A percentile compares a stretch with the other conserved stretches of the same genome.
These are phyloP conservation scores for Gopherus flavomarginatus DNA, from an alignment of 2,113 vertebrate species.

Conservation along the genomic window DNA sequence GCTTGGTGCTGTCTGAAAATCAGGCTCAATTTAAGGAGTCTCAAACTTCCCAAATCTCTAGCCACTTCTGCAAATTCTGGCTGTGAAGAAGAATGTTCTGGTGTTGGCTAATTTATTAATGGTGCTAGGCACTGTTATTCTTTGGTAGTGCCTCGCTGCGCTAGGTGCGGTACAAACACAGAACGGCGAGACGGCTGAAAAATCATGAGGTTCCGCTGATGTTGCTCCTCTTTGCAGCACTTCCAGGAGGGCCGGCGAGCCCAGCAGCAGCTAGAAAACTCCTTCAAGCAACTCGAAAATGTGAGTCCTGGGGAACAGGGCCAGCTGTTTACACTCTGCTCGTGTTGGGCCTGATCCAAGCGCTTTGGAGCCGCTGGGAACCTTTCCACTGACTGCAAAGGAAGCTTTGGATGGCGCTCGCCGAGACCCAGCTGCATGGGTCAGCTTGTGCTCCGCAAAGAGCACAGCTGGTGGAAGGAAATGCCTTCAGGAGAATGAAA, in stretches of 20 bases:
- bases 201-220: neutral
- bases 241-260: slow-evolving; percentile 88
- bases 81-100: neutral
- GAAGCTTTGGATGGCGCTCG: neutral
- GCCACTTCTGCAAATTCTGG: neutral
- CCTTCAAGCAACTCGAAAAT: slow-evolving; percentile 89
- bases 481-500: neutral
- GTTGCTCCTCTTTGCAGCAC: slow-evolving; percentile 78
- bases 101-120: neutral
- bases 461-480: neutral
- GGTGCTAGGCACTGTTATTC: neutral
- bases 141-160: neutral
- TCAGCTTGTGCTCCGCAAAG: neutral
- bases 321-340: neutral
- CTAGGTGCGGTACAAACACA: neutral
- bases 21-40: neutral
- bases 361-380: neutral
- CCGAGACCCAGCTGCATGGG: neutral
- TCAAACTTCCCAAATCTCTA: neutral
- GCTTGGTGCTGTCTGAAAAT: neutral
- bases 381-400: neutral
- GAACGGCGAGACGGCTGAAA: neutral
- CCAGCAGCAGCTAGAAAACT: slow-evolving; percentile 89
- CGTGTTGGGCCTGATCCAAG: neutral
- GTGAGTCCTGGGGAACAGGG: slow-evolving; percentile 77